A percentile compares a stretch with the other conserved stretches of the same genome.
These are phyloP conservation scores for Phodopus roborovskii DNA, from an alignment of 2,113 vertebrate species.

Conservation along the genomic window DNA sequence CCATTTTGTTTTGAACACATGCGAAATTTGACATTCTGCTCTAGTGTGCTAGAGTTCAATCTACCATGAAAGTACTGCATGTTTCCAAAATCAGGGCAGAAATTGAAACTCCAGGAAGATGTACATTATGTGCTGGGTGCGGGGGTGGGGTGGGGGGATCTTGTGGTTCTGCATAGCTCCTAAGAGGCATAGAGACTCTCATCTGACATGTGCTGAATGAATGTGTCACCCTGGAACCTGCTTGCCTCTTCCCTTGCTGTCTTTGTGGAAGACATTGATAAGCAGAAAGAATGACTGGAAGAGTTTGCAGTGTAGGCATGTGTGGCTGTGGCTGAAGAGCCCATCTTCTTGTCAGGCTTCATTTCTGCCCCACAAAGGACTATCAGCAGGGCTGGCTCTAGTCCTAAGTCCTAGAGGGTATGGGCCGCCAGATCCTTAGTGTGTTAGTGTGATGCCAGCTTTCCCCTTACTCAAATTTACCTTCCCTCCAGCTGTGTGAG, in stretches of 20 bases:
- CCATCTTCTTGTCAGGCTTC: slow-evolving; percentile 18
- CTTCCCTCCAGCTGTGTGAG: neutral
- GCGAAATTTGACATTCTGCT: slow-evolving; percentile 46
- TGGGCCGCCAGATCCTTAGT: neutral
- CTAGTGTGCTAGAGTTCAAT: slow-evolving; percentile 2
- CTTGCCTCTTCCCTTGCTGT: neutral
- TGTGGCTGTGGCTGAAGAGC: neutral
- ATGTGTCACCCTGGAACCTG: neutral
- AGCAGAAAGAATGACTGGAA: slow-evolving; percentile 42
- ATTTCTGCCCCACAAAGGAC: neutral
- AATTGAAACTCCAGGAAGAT: slow-evolving; percentile 26
- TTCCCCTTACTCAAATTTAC: slow-evolving; percentile 63
- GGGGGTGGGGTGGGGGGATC: neutral
- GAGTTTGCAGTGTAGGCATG: neutral
- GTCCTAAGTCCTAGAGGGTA: slow-evolving; percentile 16
- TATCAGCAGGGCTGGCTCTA: neutral
- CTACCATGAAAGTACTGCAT: neutral
- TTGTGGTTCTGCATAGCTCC: neutral
- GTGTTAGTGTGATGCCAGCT: neutral
- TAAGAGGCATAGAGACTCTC: neutral
- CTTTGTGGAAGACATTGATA: neutral
- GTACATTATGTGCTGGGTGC: neutral
- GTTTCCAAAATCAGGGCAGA: slow-evolving; percentile 1
- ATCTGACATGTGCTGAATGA: neutral
- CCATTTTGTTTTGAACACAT: slow-evolving; percentile 52